Evolutionary conservation across 2,113 vertebrate genomes (phyloP).

Genomic region (Geococcyx californianus): DNA sequence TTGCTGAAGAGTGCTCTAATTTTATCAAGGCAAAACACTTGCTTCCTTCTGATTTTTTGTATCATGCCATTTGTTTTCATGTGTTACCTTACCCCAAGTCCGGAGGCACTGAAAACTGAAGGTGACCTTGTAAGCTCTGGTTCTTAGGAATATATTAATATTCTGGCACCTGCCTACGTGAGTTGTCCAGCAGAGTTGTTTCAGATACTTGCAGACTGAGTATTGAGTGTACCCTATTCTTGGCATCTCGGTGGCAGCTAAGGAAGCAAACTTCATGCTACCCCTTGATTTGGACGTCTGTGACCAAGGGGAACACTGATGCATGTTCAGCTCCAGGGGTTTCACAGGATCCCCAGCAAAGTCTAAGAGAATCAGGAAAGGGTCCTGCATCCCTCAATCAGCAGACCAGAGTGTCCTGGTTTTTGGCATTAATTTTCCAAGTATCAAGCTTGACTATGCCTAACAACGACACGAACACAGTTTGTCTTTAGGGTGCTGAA

Average conservation of each 20-base stretch:
- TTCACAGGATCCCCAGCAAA: neutral
- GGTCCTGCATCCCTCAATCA: rapidly evolving
- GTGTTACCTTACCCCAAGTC: neutral
- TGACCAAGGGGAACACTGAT: neutral
- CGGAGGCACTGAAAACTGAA: neutral
- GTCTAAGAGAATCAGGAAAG: neutral
- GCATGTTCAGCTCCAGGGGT: neutral
- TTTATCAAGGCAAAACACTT: conserved; percentile 27
- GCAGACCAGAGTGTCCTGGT: neutral
- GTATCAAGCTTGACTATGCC: neutral
- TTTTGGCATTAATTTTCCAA: neutral
- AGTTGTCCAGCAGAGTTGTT: neutral
- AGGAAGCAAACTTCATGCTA: neutral
- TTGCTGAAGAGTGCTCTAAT: neutral
- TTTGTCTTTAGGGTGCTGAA: neutral
- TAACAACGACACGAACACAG: neutral
- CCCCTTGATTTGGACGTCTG: neutral
- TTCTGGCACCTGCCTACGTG: rapidly evolving
- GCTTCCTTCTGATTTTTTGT: neutral
- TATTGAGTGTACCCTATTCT: neutral
- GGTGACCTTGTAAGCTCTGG: neutral
- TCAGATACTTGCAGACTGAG: neutral
- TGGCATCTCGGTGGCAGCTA: neutral
- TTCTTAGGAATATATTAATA: neutral
- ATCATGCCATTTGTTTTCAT: neutral